phyloP scores from a whole-genome alignment of 2,797 vertebrate genomes.

The Lerista edwardsae region DNA sequence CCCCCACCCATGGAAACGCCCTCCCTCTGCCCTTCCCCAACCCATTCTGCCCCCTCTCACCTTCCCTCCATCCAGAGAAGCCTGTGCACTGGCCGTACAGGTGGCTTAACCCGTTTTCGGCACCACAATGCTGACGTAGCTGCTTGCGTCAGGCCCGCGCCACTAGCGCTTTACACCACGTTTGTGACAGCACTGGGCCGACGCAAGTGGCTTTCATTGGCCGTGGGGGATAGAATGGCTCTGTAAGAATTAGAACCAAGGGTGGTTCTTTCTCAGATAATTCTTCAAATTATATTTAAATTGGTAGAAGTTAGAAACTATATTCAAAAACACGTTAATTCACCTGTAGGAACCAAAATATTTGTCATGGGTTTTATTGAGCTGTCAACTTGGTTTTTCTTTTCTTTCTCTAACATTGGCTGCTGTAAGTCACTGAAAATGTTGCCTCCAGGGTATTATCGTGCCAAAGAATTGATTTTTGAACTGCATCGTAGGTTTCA shows the following conservation, averaged over 20 bases:
- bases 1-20: too few relatives aligned
- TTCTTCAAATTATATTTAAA: background rate
- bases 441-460: background rate
- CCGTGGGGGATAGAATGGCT: too few relatives aligned
- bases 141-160: too few relatives aligned
- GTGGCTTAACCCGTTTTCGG: too few relatives aligned
- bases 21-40: too few relatives aligned
- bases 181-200: too few relatives aligned
- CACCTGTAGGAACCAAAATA: background rate
- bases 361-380: background rate
- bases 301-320: background rate
- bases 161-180: too few relatives aligned
- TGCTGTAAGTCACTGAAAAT: background rate
- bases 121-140: too few relatives aligned
- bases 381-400: background rate
- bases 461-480: conserved; percentile 3
- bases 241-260: background rate
- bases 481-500: background rate
- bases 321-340: background rate
- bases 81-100: too few relatives aligned
- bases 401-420: background rate
- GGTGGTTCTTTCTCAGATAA: background rate
- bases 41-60: too few relatives aligned
- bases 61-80: too few relatives aligned
- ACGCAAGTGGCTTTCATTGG: too few relatives aligned